Evolutionary conservation across 2,797 vertebrate genomes (phyloP).

Genomic region (Orestias chungarensis): DNA sequence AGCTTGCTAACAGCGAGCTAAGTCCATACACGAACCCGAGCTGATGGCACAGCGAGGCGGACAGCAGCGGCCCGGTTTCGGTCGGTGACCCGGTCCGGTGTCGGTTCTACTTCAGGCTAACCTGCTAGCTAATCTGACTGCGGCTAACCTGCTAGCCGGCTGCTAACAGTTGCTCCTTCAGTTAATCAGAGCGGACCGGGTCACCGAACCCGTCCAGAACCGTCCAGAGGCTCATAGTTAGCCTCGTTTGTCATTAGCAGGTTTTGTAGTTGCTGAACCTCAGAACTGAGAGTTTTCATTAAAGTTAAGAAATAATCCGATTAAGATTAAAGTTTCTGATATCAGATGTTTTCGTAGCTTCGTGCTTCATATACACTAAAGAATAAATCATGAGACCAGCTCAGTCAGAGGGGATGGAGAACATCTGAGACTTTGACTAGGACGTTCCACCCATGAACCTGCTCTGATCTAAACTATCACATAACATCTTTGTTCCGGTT

Average conservation of each 20-base stretch:
- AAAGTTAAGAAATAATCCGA: neutral
- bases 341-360: neutral
- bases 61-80: neutral
- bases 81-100: neutral
- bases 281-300: neutral
- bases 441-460: neutral
- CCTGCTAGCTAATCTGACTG: neutral
- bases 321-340: neutral
- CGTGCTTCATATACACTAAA: no score
- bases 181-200: neutral
- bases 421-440: conserved; percentile 4
- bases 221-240: neutral
- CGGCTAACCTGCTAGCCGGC: neutral
- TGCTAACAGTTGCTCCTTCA: neutral
- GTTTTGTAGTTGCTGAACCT: neutral
- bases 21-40: conserved; percentile 26
- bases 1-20: conserved; percentile 65
- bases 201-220: neutral
- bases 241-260: neutral
- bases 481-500: neutral
- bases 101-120: no score
- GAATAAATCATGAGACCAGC: neutral
- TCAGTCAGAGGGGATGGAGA: neutral
- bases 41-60: conserved; percentile 17
- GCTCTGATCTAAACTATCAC: neutral